phyloP scores from a whole-genome alignment of 64 coral and sea anemone genomes.

The Dendronephthya gigantea region DNA sequence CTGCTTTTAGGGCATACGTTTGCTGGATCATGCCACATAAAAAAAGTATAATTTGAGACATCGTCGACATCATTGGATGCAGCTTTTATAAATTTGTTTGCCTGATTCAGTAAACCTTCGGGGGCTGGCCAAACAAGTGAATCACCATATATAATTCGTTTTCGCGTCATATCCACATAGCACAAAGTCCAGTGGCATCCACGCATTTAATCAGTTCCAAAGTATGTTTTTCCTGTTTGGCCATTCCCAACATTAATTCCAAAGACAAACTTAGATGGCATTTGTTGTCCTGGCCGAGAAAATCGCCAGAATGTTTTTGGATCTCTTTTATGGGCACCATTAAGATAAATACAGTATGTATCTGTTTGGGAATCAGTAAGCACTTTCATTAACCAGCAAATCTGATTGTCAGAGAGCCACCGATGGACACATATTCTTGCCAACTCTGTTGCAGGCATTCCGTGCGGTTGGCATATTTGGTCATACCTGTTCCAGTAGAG shows the following conservation, averaged over 20 bases:
- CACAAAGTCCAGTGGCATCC: conserved; percentile 30
- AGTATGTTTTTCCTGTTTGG: neutral
- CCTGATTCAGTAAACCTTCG: neutral
- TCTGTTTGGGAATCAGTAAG: conserved; percentile 1
- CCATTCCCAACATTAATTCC: neutral
- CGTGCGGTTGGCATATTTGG: neutral
- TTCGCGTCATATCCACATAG: conserved; percentile 3
- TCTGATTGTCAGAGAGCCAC: neutral
- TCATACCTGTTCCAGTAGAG: neutral
- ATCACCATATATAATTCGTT: conserved; percentile 24
- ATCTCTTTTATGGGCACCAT: neutral
- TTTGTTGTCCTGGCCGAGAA: neutral
- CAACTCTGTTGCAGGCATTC: neutral
- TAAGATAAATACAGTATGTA: neutral
- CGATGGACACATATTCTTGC: neutral
- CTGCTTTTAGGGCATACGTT: neutral
- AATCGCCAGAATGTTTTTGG: neutral
- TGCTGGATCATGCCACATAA: neutral
- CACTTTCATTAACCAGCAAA: neutral
- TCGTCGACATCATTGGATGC: neutral
- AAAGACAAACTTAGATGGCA: neutral
- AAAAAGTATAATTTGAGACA: neutral
- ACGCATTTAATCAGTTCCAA: conserved; percentile 15
- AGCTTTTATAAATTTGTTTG: conserved; percentile 1
- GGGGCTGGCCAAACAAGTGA: conserved; percentile 24